Base-by-base conservation (phyloP, 2,888 invertebrate genomes). In the Thelaira solivaga region DNA sequence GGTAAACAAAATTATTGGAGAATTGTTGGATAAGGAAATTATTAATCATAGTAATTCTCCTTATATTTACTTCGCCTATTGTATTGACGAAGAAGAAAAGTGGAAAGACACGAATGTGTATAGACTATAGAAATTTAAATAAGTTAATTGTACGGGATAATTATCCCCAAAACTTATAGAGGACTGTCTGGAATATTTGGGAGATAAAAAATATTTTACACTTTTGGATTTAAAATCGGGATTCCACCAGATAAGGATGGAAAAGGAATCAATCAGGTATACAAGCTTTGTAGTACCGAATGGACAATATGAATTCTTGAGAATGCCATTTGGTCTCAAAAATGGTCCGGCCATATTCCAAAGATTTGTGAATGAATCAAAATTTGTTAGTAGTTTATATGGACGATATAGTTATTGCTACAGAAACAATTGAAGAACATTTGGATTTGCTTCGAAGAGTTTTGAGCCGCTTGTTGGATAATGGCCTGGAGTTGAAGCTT, bases 401-500 rank as follows among this genome's bases (percentile, higher is more conserved):
- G 67, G 73, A 74, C 34, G 65, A 73, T 31, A 51, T 65, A 22
- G 51, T 65, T 13, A 51, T 64, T 16, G 49, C 69, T 20, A 62
- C 71, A 2, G 13, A 5, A 36, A n/a, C n/a, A n/a, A n/a, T 36
- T 36, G 36, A 36, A 4, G 20, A 43, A 20, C 20, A 43, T 20
- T 43, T 43, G 10, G 10, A n/a, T 39, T 4, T 39, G n/a, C 39
- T 39, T 39, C 39, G 13, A 13, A 39, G 39, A 13, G 13, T 13
- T 39, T 39, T 13, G 39, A 5, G 1, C 3, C 39, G 2, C 1
- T 13, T 39, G 39, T 39, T 16, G 20, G 43, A 43, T 4, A 43
- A 43, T 18, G 20, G 1, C 18, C 0, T 43, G 16, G 18, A 43
- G 10, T 18, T 43, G 10, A 20, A 20, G 8, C 43, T 43, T 10